Conservation (phyloP, 2,797 vertebrate genomes). For the Microhierax caerulescens region DNA sequence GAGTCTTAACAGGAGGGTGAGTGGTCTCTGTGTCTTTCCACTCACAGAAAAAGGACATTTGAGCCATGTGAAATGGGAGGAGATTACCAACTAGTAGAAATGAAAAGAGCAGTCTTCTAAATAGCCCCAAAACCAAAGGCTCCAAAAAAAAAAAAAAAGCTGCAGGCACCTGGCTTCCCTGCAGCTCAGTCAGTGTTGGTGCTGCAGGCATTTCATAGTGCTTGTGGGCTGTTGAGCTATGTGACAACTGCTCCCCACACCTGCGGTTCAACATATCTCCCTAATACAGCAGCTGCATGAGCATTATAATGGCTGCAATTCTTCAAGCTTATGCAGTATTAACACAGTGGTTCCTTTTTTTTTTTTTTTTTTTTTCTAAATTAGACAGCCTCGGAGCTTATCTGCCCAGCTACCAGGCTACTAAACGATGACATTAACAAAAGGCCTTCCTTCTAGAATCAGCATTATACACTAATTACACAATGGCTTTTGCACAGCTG, state of each 20-base stretch:
- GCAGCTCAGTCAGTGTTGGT: background rate
- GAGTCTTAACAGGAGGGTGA: background rate
- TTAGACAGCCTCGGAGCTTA: background rate
- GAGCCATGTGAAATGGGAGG: background rate
- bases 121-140: background rate
- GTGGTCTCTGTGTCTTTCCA: background rate
- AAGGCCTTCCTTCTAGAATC: background rate
- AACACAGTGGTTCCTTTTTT: background rate
- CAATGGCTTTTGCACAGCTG: background rate
- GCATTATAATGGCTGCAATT: background rate
- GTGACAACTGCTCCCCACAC: background rate
- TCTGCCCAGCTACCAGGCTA: background rate
- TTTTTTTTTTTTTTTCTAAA: background rate
- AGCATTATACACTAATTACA: background rate
- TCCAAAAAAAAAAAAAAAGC: background rate
- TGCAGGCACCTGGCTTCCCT: background rate
- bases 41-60: background rate
- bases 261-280: background rate
- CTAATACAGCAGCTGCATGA: background rate
- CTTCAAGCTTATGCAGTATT: slow-evolving; percentile 7
- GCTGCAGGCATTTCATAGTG: background rate
- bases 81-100: background rate
- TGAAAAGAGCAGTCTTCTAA: background rate
- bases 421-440: background rate
- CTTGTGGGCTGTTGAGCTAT: background rate